Evolutionary conservation across 1,140 invertebrate species (phyloP).

Genomic region (Pogonomyrmex barbatus): DNA sequence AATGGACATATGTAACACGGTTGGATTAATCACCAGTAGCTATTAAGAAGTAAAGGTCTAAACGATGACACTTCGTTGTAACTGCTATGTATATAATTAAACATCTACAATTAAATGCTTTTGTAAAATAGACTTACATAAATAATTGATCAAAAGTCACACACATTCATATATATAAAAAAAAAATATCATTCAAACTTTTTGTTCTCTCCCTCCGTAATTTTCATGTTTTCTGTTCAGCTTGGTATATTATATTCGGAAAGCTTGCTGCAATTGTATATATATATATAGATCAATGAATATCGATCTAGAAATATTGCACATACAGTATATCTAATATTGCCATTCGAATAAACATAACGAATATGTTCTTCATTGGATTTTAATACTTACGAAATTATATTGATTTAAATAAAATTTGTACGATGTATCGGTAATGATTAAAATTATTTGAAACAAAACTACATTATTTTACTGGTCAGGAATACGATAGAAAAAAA

Average conservation of each 20-base stretch:
- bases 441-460: slow-evolving; percentile 4
- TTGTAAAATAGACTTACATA: slow-evolving; percentile 15
- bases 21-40: not conserved
- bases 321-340: slow-evolving; percentile 45
- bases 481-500: slow-evolving; percentile 17
- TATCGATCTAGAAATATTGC: not conserved
- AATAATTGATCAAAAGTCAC: slow-evolving; percentile 21
- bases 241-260: not conserved
- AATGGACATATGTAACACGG: not conserved
- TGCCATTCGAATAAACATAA: slow-evolving; percentile 50
- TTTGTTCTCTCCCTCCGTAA: not conserved
- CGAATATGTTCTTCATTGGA: not conserved
- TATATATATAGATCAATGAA: not conserved
- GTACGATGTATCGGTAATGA: slow-evolving; percentile 24
- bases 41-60: not conserved
- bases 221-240: slow-evolving; percentile 5
- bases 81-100: not conserved
- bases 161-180: not conserved
- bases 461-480: slow-evolving; percentile 19
- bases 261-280: not conserved
- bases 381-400: slow-evolving; percentile 19
- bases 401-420: slow-evolving; percentile 32
- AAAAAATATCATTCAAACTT: not conserved
- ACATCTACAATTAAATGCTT: not conserved
- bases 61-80: slow-evolving; percentile 4